Conservation (phyloP, 2,113 vertebrate genomes). For the Hiodon tergisus region DNA sequence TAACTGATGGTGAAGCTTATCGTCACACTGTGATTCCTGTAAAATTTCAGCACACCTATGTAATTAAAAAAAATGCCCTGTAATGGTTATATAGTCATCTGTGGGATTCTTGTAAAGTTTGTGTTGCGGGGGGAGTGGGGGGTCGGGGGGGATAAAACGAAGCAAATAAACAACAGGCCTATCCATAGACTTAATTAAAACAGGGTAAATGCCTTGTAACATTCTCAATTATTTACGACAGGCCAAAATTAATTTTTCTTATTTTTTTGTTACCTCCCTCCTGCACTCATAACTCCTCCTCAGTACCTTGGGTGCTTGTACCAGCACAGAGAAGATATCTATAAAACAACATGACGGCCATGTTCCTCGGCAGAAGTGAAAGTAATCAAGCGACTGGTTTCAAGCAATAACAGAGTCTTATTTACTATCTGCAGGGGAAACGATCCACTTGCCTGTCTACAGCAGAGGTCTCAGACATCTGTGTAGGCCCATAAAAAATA, state of each 20-base stretch:
- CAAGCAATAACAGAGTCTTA: too few relatives aligned
- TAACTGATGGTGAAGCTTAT: constrained; percentile 25
- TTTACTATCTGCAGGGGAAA: too few relatives aligned
- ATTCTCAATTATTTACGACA: neutral
- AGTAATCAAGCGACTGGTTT: neutral
- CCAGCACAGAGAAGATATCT: constrained; percentile 5
- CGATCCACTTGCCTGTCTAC: too few relatives aligned
- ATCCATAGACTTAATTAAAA: constrained; percentile 67
- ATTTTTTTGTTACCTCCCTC: neutral
- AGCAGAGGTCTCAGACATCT: too few relatives aligned
- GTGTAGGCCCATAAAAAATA: too few relatives aligned
- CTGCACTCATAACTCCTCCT: neutral
- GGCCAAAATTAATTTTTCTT: neutral
- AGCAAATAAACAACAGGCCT: constrained; percentile 45
- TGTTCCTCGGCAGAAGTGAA: constrained; percentile 6
- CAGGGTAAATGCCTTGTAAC: constrained; percentile 42
- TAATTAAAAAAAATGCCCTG: constrained; percentile 47
- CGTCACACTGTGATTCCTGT: neutral
- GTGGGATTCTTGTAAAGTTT: constrained; percentile 37
- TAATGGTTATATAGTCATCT: constrained; percentile 41
- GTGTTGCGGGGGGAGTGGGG: too few relatives aligned
- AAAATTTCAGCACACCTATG: constrained; percentile 39
- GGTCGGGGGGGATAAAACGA: neutral
- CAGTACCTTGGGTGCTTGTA: neutral
- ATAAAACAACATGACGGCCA: neutral